Evolutionary conservation across 2,888 invertebrate genomes (phyloP).

Genomic region (Epirrita christyi): DNA sequence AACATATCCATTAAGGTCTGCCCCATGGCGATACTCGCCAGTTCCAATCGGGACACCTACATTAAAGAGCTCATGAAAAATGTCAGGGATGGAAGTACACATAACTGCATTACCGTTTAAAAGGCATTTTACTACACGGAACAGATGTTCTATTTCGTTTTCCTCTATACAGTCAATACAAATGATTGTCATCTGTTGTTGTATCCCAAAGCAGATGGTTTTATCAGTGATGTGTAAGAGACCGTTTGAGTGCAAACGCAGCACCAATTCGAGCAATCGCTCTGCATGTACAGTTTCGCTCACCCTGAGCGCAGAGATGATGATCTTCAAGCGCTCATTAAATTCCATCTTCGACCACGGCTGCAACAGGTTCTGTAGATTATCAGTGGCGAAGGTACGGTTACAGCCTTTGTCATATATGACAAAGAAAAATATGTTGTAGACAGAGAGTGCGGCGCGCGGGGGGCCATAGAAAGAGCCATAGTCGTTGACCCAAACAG

Average conservation of each 20-base stretch:
- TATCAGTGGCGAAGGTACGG: not conserved
- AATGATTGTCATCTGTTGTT: constrained; percentile 18
- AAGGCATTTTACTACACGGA: not conserved
- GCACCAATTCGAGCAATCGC: not conserved
- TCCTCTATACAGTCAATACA: not conserved
- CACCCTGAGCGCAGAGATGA: not conserved
- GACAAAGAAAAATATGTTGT: rapidly evolving
- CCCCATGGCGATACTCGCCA: too few relatives aligned
- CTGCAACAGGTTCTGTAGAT: not conserved
- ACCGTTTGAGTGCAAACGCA: constrained; percentile 5
- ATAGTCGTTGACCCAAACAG: constrained; percentile 61
- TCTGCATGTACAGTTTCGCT: too few relatives aligned
- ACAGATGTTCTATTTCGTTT: not conserved
- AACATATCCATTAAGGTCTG: too few relatives aligned
- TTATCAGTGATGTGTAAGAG: constrained; percentile 6
- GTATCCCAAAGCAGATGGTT: constrained; percentile 13
- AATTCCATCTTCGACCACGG: not conserved
- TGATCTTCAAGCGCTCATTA: not conserved
- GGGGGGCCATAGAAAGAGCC: constrained; percentile 53
- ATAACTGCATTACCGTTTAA: not conserved
- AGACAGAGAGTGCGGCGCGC: constrained; percentile 28
- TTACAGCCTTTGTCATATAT: not conserved
- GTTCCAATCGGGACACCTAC: not conserved
- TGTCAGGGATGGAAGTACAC: not conserved
- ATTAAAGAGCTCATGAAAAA: not conserved